phyloP scores from a whole-genome alignment of 2,888 invertebrate genomes.

The Malthinus seriepunctatus region DNA sequence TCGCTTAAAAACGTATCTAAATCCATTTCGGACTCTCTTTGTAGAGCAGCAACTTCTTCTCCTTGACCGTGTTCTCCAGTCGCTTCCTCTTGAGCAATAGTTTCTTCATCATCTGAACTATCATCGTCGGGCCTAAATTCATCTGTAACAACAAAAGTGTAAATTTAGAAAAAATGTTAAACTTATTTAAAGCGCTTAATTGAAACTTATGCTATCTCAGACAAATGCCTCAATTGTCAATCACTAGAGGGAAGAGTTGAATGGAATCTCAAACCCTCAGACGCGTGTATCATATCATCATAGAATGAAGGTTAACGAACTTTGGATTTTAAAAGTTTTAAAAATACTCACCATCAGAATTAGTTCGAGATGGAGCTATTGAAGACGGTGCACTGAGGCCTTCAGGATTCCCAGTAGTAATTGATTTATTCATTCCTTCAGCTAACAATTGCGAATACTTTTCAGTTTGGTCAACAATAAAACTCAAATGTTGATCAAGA shows the following conservation, averaged over 20 bases:
- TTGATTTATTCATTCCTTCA: constrained; percentile 76
- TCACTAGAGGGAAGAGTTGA: constrained; percentile 37
- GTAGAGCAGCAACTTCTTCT: constrained; percentile 82
- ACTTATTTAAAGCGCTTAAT: neutral
- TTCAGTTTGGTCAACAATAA: constrained; percentile 98
- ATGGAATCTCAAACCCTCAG: constrained; percentile 43
- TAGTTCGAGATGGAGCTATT: constrained; percentile 52
- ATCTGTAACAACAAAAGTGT: constrained; percentile 56
- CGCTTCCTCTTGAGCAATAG: constrained; percentile 83
- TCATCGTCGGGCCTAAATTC: constrained; percentile 84
- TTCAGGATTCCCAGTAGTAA: constrained; percentile 36
- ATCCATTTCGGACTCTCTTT: constrained; percentile 86
- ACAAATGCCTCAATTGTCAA: constrained; percentile 45
- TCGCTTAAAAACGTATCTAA: constrained; percentile 84
- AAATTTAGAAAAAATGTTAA: constrained; percentile 2
- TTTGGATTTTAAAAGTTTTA: neutral
- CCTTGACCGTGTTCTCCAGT: constrained; percentile 56
- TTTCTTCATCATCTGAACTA: constrained; percentile 90
- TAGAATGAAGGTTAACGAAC: constrained; percentile 8
- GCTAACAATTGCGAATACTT: constrained; percentile 92
- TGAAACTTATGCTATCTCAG: constrained; percentile 31
- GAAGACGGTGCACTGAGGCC: constrained; percentile 57
- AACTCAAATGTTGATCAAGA: constrained; percentile 93
- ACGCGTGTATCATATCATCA: constrained; percentile 36
- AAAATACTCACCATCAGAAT: constrained; percentile 58